Percentiles rank a stretch among this genome's conserved stretches.
phyloP scores from a whole-genome alignment of 2,113 vertebrate genomes.

The Camarhynchus parvulus region DNA sequence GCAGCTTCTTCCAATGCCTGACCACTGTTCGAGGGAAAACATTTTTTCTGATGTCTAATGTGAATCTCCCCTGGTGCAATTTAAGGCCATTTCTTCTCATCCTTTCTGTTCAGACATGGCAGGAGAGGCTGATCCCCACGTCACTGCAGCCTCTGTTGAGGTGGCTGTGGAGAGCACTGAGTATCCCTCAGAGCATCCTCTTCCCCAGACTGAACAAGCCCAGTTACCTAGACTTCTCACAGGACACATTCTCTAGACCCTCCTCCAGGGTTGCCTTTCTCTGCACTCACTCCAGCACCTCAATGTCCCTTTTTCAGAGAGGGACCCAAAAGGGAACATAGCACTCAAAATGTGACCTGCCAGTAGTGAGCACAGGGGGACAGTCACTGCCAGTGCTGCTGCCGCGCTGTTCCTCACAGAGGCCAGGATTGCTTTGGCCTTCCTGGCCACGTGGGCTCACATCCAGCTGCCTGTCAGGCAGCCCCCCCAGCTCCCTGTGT shows the following conservation, averaged over 20 bases:
- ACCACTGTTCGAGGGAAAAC: neutral
- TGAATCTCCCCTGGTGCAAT: neutral
- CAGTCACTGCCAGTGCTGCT: neutral
- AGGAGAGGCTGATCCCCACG: neutral
- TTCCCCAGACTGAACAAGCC: neutral
- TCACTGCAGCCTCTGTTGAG: neutral
- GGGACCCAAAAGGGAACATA: neutral
- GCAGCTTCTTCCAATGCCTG: neutral
- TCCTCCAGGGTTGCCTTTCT: neutral
- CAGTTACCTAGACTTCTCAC: neutral
- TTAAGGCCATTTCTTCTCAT: neutral
- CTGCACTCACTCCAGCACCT: neutral
- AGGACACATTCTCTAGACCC: neutral
- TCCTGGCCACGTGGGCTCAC: neutral
- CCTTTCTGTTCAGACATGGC: neutral
- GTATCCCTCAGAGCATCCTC: neutral
- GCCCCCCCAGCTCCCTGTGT: neutral
- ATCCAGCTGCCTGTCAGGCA: neutral
- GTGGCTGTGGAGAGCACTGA: too few relatives aligned
- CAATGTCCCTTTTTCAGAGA: neutral
- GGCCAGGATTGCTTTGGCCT: neutral
- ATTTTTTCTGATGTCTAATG: neutral
- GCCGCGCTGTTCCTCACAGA: neutral
- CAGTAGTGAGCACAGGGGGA: neutral
- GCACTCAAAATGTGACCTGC: neutral